Evolutionary conservation across 2,888 invertebrate genomes (phyloP).

Genomic region (Chrysina gloriosa): DNA sequence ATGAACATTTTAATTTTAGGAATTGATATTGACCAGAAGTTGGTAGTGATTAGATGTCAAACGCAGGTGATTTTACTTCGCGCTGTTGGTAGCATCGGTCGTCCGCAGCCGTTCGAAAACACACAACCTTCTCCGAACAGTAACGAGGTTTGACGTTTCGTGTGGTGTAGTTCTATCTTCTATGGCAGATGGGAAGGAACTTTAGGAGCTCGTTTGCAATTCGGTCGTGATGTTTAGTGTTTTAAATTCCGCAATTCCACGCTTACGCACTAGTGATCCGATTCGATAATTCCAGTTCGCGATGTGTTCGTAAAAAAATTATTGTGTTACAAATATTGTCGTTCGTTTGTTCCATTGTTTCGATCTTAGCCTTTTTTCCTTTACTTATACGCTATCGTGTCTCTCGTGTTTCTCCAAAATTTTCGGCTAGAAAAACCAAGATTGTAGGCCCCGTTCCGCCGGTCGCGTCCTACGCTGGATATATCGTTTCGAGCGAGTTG

Average conservation of each 20-base stretch:
- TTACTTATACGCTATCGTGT: conserved; percentile 5
- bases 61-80: not conserved
- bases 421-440: too few relatives aligned
- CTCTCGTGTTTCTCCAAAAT: too few relatives aligned
- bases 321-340: conserved; percentile 25
- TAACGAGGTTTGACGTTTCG: conserved; percentile 44
- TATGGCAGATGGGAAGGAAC: conserved; percentile 44
- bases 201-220: conserved; percentile 33
- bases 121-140: conserved; percentile 42
- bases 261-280: conserved; percentile 27
- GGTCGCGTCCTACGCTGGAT: not conserved
- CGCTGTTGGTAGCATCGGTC: conserved; percentile 10
- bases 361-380: conserved; percentile 6
- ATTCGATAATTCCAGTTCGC: conserved; percentile 35
- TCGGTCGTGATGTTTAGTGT: conserved; percentile 42
- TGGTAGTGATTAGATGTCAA: not conserved
- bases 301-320: conserved; percentile 36
- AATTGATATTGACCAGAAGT: not conserved
- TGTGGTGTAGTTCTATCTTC: conserved; percentile 41
- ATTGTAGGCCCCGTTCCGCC: too few relatives aligned
- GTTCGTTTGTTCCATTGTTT: conserved; percentile 18
- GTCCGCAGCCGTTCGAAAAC: conserved; percentile 26
- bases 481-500: conserved; percentile 5
- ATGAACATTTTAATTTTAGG: not conserved
- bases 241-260: conserved; percentile 36